Conservation (phyloP, 1,140 invertebrate species). For the Zophobas morio region DNA sequence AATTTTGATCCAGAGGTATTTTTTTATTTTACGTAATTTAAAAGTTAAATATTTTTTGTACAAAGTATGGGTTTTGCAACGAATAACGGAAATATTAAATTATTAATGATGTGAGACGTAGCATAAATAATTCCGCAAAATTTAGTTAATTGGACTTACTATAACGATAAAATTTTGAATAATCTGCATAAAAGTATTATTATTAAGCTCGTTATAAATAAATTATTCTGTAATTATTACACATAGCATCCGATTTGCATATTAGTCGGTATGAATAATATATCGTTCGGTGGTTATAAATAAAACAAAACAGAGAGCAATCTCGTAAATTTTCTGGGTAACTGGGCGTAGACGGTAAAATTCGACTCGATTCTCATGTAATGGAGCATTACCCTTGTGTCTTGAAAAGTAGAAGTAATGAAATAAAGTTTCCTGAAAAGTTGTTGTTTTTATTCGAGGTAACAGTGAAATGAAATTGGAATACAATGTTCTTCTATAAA, state of each 20-base stretch:
- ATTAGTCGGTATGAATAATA: slow-evolving; percentile 35
- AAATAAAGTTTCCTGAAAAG: slow-evolving; percentile 40
- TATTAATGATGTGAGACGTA: slow-evolving; percentile 26
- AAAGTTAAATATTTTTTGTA: neutral
- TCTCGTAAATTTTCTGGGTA: slow-evolving; percentile 13
- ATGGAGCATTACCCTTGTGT: slow-evolving; percentile 13
- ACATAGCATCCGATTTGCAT: slow-evolving; percentile 28
- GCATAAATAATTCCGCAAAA: slow-evolving; percentile 27
- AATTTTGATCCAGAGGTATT: no score
- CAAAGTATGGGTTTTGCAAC: neutral
- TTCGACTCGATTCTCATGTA: neutral
- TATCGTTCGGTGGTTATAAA: neutral
- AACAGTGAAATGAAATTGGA: slow-evolving; percentile 50
- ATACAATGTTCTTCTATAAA: slow-evolving; percentile 62
- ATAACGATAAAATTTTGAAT: slow-evolving; percentile 29
- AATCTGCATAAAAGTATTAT: slow-evolving; percentile 31
- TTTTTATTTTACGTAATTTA: no score
- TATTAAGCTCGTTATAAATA: slow-evolving; percentile 42
- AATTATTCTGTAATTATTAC: slow-evolving; percentile 30
- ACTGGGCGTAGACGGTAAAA: neutral
- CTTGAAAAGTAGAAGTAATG: slow-evolving; percentile 4
- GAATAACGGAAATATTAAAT: slow-evolving; percentile 7
- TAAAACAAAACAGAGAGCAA: neutral
- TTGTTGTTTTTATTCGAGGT: slow-evolving; percentile 50
- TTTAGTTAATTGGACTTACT: slow-evolving; percentile 36